Percentiles rank a stretch among this genome's conserved stretches.
phyloP scores from a whole-genome alignment of 2,888 invertebrate genomes.

The Esperia sulphurella region DNA sequence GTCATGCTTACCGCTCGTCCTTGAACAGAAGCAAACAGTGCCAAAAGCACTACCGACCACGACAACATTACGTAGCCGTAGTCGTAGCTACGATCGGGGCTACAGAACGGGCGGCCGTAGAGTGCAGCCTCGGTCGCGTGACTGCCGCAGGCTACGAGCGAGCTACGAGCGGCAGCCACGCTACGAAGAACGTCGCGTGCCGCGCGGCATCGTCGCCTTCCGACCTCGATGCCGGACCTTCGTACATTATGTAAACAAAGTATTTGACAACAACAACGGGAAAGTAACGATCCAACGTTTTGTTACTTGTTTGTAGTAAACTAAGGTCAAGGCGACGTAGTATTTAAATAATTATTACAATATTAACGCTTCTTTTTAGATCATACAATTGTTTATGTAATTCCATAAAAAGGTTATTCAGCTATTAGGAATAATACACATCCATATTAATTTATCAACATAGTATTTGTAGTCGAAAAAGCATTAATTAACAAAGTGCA shows the following conservation, averaged over 20 bases:
- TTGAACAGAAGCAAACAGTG: constrained; percentile 64
- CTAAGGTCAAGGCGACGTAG: not conserved
- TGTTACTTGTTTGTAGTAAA: constrained; percentile 1
- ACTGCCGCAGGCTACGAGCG: constrained; percentile 65
- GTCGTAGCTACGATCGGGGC: constrained; percentile 34
- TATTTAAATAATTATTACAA: not conserved
- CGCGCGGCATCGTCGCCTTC: constrained; percentile 21
- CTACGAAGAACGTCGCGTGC: constrained; percentile 21
- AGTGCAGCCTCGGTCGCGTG: constrained; percentile 55
- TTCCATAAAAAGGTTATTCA: too few species aligned
- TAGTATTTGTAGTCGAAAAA: too few species aligned
- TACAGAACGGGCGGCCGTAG: constrained; percentile 40
- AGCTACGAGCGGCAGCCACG: constrained; percentile 34
- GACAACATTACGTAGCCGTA: constrained; percentile 60
- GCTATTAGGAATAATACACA: too few species aligned
- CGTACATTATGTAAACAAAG: constrained; percentile 67
- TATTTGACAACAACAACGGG: constrained; percentile 54
- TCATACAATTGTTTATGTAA: not conserved
- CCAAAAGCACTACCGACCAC: constrained; percentile 57
- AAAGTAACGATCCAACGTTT: not conserved
- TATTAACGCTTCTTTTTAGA: not conserved
- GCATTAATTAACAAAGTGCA: too few species aligned
- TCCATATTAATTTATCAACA: too few species aligned
- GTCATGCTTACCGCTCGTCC: constrained; percentile 71
- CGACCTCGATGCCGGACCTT: constrained; percentile 32